phyloP scores from a whole-genome alignment of 1,140 invertebrate species.

The Megalopta genalis region DNA sequence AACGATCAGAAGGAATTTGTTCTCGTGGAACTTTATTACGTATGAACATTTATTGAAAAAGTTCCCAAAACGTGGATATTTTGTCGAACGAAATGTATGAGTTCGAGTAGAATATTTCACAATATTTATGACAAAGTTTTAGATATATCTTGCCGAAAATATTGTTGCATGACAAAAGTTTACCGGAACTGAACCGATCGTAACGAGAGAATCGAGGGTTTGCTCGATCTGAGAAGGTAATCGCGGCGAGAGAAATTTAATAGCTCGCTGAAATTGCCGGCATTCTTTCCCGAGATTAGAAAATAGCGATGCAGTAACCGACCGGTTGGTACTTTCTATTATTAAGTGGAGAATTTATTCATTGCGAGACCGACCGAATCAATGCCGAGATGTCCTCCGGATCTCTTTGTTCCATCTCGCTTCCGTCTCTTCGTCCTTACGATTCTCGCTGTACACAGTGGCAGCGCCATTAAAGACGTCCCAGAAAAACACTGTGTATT shows the following conservation, averaged over 20 bases:
- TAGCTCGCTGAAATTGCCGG: conserved; percentile 57
- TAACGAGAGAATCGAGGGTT: conserved; percentile 5
- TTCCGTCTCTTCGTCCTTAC: neutral
- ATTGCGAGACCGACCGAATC: neutral
- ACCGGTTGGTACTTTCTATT: conserved; percentile 56
- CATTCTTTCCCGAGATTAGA: conserved; percentile 58
- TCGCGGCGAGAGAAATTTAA: conserved; percentile 70
- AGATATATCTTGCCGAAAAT: too few relatives aligned
- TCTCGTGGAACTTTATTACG: too few relatives aligned
- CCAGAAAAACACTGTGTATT: too few relatives aligned
- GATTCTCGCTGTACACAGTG: too few relatives aligned
- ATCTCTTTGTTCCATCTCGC: neutral
- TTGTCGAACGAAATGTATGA: too few relatives aligned
- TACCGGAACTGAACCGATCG: neutral
- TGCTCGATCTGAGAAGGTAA: conserved; percentile 23
- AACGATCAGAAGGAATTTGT: too few relatives aligned
- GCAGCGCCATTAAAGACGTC: too few relatives aligned
- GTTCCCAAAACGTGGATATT: too few relatives aligned
- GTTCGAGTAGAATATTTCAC: too few relatives aligned
- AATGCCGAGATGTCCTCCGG: neutral
- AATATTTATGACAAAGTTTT: too few relatives aligned
- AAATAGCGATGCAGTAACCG: conserved; percentile 63
- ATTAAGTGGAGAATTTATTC: conserved; percentile 44
- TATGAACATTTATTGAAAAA: too few relatives aligned
- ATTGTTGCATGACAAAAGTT: too few relatives aligned